These are phyloP conservation scores for Telmatherina bonti DNA, from an alignment of 2,797 vertebrate genomes.

Conservation along the genomic window DNA sequence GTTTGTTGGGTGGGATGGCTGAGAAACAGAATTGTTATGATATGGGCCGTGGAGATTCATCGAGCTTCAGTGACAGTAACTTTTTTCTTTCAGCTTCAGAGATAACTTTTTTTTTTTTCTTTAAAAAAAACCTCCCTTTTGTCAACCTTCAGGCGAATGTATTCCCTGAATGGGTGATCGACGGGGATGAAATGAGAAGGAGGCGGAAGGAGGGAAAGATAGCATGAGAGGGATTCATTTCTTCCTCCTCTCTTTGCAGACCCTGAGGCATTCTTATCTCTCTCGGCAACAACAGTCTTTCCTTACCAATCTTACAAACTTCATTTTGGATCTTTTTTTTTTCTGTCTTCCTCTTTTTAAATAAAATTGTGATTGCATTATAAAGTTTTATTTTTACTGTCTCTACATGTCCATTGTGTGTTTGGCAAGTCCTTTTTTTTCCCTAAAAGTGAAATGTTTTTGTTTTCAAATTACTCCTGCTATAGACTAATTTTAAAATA, in stretches of 20 bases:
- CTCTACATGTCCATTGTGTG: too few species aligned
- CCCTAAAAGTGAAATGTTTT: too few species aligned
- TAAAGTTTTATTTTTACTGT: not conserved
- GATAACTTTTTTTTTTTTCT: constrained; percentile 59
- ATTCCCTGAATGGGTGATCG: constrained; percentile 34
- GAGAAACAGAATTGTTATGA: constrained; percentile 1
- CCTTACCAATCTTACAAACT: constrained; percentile 15
- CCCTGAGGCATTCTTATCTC: constrained; percentile 44
- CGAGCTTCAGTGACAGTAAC: constrained; percentile 29
- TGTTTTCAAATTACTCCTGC: too few species aligned
- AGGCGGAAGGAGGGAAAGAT: constrained; percentile 41
- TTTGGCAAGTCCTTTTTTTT: too few species aligned
- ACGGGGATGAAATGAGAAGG: constrained; percentile 26
- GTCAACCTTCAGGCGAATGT: constrained; percentile 64
- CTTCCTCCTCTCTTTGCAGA: constrained; percentile 19
- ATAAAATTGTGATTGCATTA: not conserved
- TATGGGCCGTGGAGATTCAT: constrained; percentile 32
- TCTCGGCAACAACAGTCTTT: constrained; percentile 24
- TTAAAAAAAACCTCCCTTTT: constrained; percentile 46
- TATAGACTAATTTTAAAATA: too few species aligned
- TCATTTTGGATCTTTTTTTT: constrained; percentile 4
- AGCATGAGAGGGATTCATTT: constrained; percentile 28
- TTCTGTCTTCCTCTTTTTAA: constrained; percentile 15
- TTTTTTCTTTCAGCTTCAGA: constrained; percentile 53
- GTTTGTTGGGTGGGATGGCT: not conserved